These are phyloP conservation scores for Cairina moschata DNA, from an alignment of 2,113 vertebrate genomes.

Conservation along the genomic window DNA sequence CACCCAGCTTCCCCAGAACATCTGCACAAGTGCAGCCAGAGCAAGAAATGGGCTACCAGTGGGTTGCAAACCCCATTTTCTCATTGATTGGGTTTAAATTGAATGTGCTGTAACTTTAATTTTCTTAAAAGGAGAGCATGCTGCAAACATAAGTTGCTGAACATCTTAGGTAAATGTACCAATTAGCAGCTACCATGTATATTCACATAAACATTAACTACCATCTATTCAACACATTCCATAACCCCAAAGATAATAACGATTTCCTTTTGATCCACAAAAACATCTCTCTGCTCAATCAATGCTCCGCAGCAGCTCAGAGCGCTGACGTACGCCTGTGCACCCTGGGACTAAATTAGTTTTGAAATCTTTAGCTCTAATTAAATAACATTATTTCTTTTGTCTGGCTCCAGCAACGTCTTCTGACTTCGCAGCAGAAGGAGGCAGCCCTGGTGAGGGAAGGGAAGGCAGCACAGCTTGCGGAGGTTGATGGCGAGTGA, in stretches of 20 bases:
- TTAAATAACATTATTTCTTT: slow-evolving; percentile 69
- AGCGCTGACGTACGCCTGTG: neutral
- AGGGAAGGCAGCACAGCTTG: neutral
- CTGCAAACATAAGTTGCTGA: neutral
- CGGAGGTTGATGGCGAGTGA: neutral
- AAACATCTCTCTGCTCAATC: slow-evolving; percentile 46
- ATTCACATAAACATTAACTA: slow-evolving; percentile 50
- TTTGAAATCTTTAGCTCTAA: slow-evolving; percentile 65
- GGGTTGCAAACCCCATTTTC: neutral
- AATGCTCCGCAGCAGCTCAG: neutral
- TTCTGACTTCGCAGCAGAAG: neutral
- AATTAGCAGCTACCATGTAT: slow-evolving; percentile 60
- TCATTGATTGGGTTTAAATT: neutral
- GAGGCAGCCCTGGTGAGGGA: neutral
- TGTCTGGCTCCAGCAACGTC: slow-evolving; percentile 8
- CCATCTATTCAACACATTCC: slow-evolving; percentile 53
- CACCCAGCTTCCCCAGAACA: neutral
- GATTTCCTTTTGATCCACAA: slow-evolving; percentile 71
- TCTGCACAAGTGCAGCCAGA: neutral
- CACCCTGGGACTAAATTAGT: slow-evolving; percentile 56
- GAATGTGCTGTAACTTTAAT: neutral
- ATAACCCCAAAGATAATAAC: slow-evolving; percentile 61
- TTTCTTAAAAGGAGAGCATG: slow-evolving; percentile 28
- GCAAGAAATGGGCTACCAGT: neutral
- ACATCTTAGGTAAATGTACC: slow-evolving; percentile 59